Evolutionary conservation across 1,140 invertebrate species (phyloP), one percentile per base, ranked within the genome.

Genomic region (Brachionus asplanchnoidis): DNA sequence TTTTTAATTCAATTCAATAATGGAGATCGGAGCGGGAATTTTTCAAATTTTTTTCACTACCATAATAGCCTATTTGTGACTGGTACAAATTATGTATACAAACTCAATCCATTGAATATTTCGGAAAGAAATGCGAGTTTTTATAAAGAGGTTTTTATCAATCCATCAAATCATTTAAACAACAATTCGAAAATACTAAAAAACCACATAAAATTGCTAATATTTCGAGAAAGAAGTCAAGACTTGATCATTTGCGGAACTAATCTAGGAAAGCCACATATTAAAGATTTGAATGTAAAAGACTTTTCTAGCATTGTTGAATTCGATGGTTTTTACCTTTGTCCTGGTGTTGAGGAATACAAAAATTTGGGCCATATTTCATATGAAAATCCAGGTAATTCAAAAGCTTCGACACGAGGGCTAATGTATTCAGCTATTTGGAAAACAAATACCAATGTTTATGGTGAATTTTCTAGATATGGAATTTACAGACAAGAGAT

Each of bases 401-500:
- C 42, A 28, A 77, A 77, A 53, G 28, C 73, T 2, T 26, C 26
- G 20, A 77, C 42, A 0, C 46, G 50, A 23, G 73, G 73, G 3
- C 14, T 77, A 2, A 77, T 77, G 73, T 77, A 77, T 28, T 77
- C 73, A 50, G 73, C 73, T 28, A 77, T 77, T 50, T 77, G 73
- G 73, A 77, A 77, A 50, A 77, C 73, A 26, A 12, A 77, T 17
- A 28, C n/a, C 20, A 77, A 77, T 23, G 12, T 46, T 46, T 26
- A 23, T 6, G 46, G 73, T 1, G 44, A 50, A 14, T 77, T 77
- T 50, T 11, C 20, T 1, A 46, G 14, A 50, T 77, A 77, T 46
- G 73, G 73, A 50, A 77, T 77, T 50, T 77, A 77, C 46, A 46
- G 73, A 12, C 73, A 77, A 77, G 73, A 77, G 50, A 77, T 77